Conservation (phyloP, 2,113 vertebrate species). For the Boulengeromyrus knoepffleri region DNA sequence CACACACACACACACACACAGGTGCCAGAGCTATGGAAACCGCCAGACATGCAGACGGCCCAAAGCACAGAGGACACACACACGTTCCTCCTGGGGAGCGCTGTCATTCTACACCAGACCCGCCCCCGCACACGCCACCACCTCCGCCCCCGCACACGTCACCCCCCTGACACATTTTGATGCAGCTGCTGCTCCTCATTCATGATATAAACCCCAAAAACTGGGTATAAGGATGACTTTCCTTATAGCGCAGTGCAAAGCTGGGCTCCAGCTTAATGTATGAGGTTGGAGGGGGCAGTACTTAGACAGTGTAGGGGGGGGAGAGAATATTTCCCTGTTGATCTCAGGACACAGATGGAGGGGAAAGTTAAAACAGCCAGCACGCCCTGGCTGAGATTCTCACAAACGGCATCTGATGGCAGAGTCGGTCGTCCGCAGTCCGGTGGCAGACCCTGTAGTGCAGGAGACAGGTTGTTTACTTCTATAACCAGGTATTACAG, state of each 20-base stretch:
- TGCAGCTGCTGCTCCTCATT: neutral
- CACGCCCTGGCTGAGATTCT: neutral
- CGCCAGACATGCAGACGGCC: neutral
- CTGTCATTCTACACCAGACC: slow-evolving; percentile 19
- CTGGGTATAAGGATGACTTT: neutral
- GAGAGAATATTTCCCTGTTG: neutral
- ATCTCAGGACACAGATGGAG: neutral
- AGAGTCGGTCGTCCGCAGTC: neutral
- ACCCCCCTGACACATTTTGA: neutral
- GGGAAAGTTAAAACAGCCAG: neutral
- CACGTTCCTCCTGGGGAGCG: slow-evolving; percentile 26
- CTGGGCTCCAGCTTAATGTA: neutral
- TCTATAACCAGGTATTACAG: too few species aligned
- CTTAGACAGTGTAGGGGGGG: neutral
- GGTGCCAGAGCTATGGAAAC: neutral
- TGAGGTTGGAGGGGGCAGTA: neutral
- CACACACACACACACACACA: neutral
- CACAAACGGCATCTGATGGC: neutral
- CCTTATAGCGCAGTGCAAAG: neutral
- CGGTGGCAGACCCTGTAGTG: too few species aligned
- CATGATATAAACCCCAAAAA: neutral
- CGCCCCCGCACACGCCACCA: neutral
- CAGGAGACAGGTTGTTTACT: too few species aligned
- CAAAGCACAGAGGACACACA: slow-evolving; percentile 17
- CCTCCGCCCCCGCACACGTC: neutral